A percentile compares a stretch with the other conserved stretches of the same genome.
These are phyloP conservation scores for Bujurquina vittata DNA, from an alignment of 2,113 vertebrate genomes.

Conservation along the genomic window DNA sequence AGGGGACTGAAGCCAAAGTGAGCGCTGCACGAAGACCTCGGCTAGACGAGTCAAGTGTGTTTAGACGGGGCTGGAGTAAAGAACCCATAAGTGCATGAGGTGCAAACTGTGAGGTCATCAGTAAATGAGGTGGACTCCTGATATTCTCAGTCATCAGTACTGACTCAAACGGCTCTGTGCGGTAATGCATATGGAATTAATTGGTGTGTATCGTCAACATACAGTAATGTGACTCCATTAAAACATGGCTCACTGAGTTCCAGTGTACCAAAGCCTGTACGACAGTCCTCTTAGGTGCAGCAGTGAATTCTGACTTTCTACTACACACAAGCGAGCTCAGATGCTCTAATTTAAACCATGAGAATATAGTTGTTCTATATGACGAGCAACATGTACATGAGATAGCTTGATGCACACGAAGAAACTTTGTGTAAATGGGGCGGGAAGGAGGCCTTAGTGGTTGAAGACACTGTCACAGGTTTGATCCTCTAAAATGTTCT, in stretches of 20 bases:
- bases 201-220: conserved; percentile 29
- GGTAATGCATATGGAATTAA: conserved; percentile 28
- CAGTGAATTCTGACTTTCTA: conserved; percentile 61
- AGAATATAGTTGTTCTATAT: conserved; percentile 39
- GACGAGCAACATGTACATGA: conserved; percentile 39
- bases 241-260: conserved; percentile 46
- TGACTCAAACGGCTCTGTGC: conserved; percentile 32
- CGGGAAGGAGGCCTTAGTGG: conserved; percentile 25
- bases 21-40: conserved; percentile 50
- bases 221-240: conserved; percentile 10
- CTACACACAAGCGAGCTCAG: conserved; percentile 53
- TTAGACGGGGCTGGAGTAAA: conserved; percentile 36
- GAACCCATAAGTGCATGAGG: conserved; percentile 61
- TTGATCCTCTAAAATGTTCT: background rate
- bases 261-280: conserved; percentile 59
- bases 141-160: conserved; percentile 29
- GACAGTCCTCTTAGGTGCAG: conserved; percentile 68
- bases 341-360: conserved; percentile 51
- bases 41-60: conserved; percentile 60
- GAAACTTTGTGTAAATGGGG: conserved; percentile 35
- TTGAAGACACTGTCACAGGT: background rate
- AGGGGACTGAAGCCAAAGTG: conserved; percentile 9
- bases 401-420: conserved; percentile 28
- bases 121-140: conserved; percentile 42
- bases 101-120: conserved; percentile 68